Percentiles rank a stretch among this genome's conserved stretches.
phyloP scores from a whole-genome alignment of 2,888 invertebrate species.

The Xestia sexstrigata region DNA sequence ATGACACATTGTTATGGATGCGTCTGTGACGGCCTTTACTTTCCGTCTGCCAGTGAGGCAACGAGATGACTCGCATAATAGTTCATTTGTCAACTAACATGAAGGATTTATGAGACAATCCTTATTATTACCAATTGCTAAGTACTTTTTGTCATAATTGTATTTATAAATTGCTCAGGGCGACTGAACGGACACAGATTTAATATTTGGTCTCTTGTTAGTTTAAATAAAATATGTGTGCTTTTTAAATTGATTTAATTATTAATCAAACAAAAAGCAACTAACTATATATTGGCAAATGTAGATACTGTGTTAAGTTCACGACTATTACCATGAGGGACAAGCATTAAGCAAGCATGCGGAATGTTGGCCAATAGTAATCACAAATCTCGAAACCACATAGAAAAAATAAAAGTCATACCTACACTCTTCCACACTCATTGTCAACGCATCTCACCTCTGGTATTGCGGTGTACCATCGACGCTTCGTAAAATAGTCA shows the following conservation, averaged over 20 bases:
- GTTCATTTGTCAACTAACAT: slow-evolving; percentile 56
- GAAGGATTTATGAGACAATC: slow-evolving; percentile 60
- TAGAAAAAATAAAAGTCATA: neutral
- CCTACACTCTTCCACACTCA: neutral
- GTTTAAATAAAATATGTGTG: neutral
- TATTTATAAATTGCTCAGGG: slow-evolving; percentile 11
- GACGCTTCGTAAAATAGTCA: slow-evolving; percentile 57
- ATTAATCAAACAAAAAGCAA: neutral
- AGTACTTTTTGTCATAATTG: slow-evolving; percentile 38
- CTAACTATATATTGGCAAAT: neutral
- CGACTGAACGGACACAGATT: neutral
- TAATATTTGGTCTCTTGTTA: neutral
- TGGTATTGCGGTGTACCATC: slow-evolving; percentile 51
- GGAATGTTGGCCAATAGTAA: slow-evolving; percentile 5
- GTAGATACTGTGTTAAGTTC: neutral
- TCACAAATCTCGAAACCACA: slow-evolving; percentile 18
- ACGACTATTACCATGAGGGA: neutral
- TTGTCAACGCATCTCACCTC: slow-evolving; percentile 21
- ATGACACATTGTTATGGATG: slow-evolving; percentile 22
- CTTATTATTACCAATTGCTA: slow-evolving; percentile 47
- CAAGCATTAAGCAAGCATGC: no score
- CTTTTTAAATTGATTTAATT: neutral
- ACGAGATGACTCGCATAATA: slow-evolving; percentile 50
- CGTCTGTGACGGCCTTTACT: slow-evolving; percentile 31
- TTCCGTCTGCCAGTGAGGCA: slow-evolving; percentile 20